phyloP scores from a whole-genome alignment of 53 echinoderm and acorn worm genomes.

The Paelopatides confundens region DNA sequence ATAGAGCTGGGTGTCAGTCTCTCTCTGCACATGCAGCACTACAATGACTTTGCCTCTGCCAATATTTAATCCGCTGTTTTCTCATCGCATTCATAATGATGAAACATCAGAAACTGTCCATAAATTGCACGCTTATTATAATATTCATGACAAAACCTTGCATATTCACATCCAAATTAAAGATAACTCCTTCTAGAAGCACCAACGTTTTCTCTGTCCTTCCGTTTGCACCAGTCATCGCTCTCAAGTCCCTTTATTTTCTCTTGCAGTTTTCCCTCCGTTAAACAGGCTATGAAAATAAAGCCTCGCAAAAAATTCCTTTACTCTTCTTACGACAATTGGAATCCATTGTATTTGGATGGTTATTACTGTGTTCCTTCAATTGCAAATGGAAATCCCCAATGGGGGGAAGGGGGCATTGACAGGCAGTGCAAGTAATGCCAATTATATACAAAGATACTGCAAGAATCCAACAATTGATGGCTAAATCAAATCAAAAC shows the following conservation, averaged over 20 bases:
- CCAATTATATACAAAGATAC: slow-evolving; percentile 53
- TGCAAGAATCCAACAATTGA: slow-evolving; percentile 17
- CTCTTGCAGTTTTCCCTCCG: neutral
- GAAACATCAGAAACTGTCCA: neutral
- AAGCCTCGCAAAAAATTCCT: neutral
- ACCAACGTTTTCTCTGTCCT: neutral
- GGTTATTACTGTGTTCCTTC: slow-evolving; percentile 51
- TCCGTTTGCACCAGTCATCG: neutral
- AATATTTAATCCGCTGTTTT: neutral
- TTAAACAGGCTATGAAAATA: neutral
- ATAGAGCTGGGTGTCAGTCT: neutral
- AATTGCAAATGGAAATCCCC: slow-evolving; percentile 40
- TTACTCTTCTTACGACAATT: neutral
- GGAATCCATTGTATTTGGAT: slow-evolving; percentile 37
- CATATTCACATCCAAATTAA: slow-evolving; percentile 19
- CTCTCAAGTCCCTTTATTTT: neutral
- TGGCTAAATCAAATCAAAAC: slow-evolving; percentile 3
- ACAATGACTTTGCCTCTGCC: neutral
- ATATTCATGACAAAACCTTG: slow-evolving; percentile 15
- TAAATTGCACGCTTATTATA: slow-evolving; percentile 32
- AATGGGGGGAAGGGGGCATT: neutral
- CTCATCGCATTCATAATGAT: no score
- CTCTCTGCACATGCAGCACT: neutral
- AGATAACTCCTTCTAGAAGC: neutral
- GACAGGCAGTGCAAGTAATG: slow-evolving; percentile 49